Percentiles rank a stretch among this genome's conserved stretches.
Conservation (phyloP, 2,888 invertebrate species). For the Dione vanillae region DNA sequence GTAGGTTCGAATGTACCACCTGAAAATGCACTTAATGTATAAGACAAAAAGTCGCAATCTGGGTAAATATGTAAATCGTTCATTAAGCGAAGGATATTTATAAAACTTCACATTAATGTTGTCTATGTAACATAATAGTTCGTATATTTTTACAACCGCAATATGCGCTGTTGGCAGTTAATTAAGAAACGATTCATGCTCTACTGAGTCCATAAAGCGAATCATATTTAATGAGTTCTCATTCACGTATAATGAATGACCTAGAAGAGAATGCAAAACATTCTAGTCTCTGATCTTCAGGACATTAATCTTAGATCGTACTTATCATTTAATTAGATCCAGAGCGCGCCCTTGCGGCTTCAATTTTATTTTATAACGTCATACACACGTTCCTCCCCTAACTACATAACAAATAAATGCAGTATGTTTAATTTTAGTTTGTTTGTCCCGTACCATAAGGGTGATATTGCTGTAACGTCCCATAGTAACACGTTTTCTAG, state of each 20-base stretch:
- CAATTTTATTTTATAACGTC: slow-evolving; percentile 84
- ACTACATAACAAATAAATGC: slow-evolving; percentile 57
- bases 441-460: slow-evolving; percentile 51
- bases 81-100: background rate
- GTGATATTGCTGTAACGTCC: slow-evolving; percentile 50
- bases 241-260: slow-evolving; percentile 40
- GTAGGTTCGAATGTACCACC: background rate
- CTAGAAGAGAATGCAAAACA: slow-evolving; percentile 43
- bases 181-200: slow-evolving; percentile 29
- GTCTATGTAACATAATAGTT: slow-evolving; percentile 7
- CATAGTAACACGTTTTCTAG: slow-evolving; percentile 51
- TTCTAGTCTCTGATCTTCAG: slow-evolving; percentile 68
- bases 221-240: slow-evolving; percentile 34
- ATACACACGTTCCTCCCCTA: slow-evolving; percentile 80
- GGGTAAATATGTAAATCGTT: background rate
- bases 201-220: slow-evolving; percentile 34
- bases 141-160: slow-evolving; percentile 19
- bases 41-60: background rate
- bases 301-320: slow-evolving; percentile 80
- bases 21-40: background rate
- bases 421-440: slow-evolving; percentile 40
- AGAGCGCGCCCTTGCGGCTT: slow-evolving; percentile 76
- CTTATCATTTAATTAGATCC: slow-evolving; percentile 84
- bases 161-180: slow-evolving; percentile 9
- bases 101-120: slow-evolving; percentile 1